A percentile compares a stretch with the other conserved stretches of the same genome.
Evolutionary conservation across 2,113 vertebrate species (phyloP).

Genomic region (Platysternon megacephalum): DNA sequence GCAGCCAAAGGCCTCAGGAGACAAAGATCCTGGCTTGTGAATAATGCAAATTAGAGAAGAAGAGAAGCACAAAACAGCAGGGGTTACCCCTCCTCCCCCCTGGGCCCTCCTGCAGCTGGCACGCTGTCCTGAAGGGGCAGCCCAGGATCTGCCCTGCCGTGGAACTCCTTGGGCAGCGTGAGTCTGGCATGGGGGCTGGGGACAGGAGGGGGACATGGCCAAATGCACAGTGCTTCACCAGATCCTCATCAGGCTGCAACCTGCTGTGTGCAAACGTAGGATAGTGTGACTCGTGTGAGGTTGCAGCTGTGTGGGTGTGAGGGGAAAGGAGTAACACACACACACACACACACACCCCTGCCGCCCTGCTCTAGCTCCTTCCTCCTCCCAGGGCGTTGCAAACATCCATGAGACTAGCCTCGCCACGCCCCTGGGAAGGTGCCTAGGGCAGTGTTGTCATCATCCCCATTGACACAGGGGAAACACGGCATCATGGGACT

Average conservation of each 20-base stretch:
- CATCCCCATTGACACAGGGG: neutral
- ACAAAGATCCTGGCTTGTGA: neutral
- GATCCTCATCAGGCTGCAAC: neutral
- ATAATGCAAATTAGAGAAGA: neutral
- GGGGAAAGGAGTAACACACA: neutral
- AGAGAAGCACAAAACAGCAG: neutral
- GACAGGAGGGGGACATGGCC: neutral
- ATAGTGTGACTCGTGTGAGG: too few relatives aligned
- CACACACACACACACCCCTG: too few relatives aligned
- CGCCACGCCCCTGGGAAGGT: too few relatives aligned
- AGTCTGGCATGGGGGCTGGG: neutral
- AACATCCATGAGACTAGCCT: neutral
- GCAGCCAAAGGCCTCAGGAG: neutral
- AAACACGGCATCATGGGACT: too few relatives aligned
- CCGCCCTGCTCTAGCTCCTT: neutral
- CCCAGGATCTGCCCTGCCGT: too few relatives aligned
- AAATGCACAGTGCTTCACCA: neutral
- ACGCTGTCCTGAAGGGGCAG: rapidly evolving
- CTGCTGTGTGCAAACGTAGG: neutral
- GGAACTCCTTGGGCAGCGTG: too few relatives aligned
- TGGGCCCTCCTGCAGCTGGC: neutral
- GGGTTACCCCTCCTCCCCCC: neutral
- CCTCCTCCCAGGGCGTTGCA: neutral
- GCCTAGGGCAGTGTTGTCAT: neutral
- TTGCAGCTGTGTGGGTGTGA: neutral